phyloP scores from a whole-genome alignment of 2,888 invertebrate species.

The Galerucella calmariensis region DNA sequence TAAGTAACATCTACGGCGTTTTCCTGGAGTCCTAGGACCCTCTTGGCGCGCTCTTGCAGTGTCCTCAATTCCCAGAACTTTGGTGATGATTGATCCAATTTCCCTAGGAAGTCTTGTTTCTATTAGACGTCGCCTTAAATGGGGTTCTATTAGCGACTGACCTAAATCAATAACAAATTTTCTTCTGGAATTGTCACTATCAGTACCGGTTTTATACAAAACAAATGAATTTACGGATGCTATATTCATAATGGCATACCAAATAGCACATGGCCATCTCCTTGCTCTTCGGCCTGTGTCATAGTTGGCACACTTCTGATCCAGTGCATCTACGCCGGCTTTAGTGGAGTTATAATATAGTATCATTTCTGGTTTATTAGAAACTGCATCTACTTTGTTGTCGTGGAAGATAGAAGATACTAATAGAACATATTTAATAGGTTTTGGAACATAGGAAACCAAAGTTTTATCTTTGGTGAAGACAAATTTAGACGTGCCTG shows the following conservation, averaged over 20 bases:
- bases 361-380: too few species aligned
- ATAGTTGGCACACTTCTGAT: neutral
- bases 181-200: neutral
- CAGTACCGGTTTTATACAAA: neutral
- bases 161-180: neutral
- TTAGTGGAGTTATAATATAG: too few species aligned
- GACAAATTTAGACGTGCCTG: neutral
- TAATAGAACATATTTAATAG: constrained; percentile 1
- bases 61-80: too few species aligned
- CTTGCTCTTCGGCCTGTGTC: neutral
- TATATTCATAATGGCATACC: constrained; percentile 1
- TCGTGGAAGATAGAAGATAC: too few species aligned
- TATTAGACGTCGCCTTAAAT: too few species aligned
- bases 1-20: too few species aligned
- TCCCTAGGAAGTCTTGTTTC: too few species aligned
- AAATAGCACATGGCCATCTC: constrained; percentile 7
- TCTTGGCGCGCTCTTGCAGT: too few species aligned
- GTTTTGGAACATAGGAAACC: neutral
- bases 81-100: too few species aligned
- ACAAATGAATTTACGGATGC: neutral
- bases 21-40: too few species aligned
- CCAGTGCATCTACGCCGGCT: neutral
- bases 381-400: too few species aligned
- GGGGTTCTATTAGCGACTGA: too few species aligned
- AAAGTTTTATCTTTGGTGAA: constrained; percentile 4